Base-by-base conservation (phyloP, 2,888 invertebrate genomes). In the Sturmia bella region DNA sequence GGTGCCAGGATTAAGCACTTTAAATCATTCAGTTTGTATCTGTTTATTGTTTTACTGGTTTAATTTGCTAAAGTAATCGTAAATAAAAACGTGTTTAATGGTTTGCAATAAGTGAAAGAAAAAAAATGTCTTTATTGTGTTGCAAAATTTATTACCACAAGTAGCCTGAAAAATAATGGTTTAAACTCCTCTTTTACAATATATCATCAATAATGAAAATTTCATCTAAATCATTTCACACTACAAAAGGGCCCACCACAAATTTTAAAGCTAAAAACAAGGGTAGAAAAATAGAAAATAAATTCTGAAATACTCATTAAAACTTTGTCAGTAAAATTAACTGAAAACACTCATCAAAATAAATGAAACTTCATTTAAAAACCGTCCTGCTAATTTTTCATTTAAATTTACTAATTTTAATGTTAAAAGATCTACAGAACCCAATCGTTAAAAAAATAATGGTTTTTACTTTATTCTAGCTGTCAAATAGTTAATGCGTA, bases 1-100 rank as follows among this genome's bases (percentile, higher is more conserved):
- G 78, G 78, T 78, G 78, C 66, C 54, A 61, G 59, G 57, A 63
- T 72, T 43, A 15, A 48, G 17, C 68, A 15, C 39, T 68, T 78
- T 52, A 54, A 63, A 54, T 61, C 59, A 63, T 54, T 68, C 21
- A 66, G 17, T 59, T 75, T 73, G 61, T 32, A 45, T 69, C 68
- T 66, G 66, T 13, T 24, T 78, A 57, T 21, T 56, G 45, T 52
- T 72, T 72, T 52, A 39, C 37, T 41, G 39, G 50, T 61, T 73
- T 32, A 21, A 73, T 63, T 56, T 19, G n/a, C 32, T 32, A 56
- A 63, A 48, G 17, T 32, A 19, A 48, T 32, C 45, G 48, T 48
- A 63, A 63, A 27, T 32, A 27, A 69, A 52, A 68, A 54, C 41
- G 54, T 9, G 19, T 69, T 56, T 32, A 19, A 72, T 61, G 43